Evolutionary conservation across 2,113 vertebrate species (phyloP).

Genomic region (Spea bombifrons): DNA sequence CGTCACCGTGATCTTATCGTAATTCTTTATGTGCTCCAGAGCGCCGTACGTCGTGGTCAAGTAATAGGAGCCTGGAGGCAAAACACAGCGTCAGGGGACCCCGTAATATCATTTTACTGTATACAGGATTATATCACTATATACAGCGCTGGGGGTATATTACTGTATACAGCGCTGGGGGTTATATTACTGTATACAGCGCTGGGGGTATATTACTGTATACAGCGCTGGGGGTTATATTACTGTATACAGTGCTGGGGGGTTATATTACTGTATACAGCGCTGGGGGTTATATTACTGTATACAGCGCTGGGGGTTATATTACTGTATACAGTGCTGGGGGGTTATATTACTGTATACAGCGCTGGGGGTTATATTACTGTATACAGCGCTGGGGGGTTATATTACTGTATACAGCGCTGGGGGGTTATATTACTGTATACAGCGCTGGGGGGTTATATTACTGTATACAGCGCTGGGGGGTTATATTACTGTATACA

Average conservation of each 20-base stretch:
- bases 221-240: too few species aligned
- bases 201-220: neutral
- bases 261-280: too few species aligned
- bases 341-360: too few species aligned
- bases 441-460: too few species aligned
- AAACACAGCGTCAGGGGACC: too few species aligned
- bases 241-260: neutral
- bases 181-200: neutral
- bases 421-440: neutral
- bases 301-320: neutral
- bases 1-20: conserved; percentile 84
- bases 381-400: too few species aligned
- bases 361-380: neutral
- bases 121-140: too few species aligned
- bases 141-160: neutral
- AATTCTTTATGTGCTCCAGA: conserved; percentile 91
- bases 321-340: too few species aligned
- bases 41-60: conserved; percentile 93
- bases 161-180: too few species aligned
- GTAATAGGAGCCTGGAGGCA: conserved; percentile 86
- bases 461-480: neutral
- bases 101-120: neutral
- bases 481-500: too few species aligned
- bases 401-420: neutral
- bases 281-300: too few species aligned